These are phyloP conservation scores for Xestia sexstrigata DNA, from an alignment of 2,888 invertebrate genomes.

Conservation along the genomic window DNA sequence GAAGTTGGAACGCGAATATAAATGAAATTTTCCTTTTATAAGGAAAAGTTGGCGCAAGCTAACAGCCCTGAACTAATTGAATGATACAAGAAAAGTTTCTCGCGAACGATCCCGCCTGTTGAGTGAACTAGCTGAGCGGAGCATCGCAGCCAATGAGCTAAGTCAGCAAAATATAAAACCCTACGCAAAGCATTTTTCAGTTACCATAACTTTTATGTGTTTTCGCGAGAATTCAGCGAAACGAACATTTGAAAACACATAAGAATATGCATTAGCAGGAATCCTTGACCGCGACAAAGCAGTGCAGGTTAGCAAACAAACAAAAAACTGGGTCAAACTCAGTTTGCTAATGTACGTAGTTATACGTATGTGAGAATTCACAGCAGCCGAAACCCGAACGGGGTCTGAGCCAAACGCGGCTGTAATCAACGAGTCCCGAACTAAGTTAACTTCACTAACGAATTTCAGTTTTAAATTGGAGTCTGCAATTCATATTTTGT, in stretches of 20 bases:
- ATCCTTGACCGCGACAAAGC: slow-evolving; percentile 62
- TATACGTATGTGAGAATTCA: slow-evolving; percentile 27
- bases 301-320: slow-evolving; percentile 50
- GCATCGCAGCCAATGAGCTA: slow-evolving; percentile 7
- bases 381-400: slow-evolving; percentile 30
- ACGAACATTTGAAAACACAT: slow-evolving; percentile 13
- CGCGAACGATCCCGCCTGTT: slow-evolving; percentile 28
- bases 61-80: slow-evolving; percentile 40
- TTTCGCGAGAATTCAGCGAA: not conserved
- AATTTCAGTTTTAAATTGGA: slow-evolving; percentile 37
- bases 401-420: slow-evolving; percentile 25
- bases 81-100: slow-evolving; percentile 50
- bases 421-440: slow-evolving; percentile 39
- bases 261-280: slow-evolving; percentile 29
- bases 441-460: slow-evolving; percentile 26
- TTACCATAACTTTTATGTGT: not conserved
- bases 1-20: slow-evolving; percentile 37
- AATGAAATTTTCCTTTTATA: slow-evolving; percentile 43
- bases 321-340: slow-evolving; percentile 62
- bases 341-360: slow-evolving; percentile 34
- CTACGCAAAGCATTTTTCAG: slow-evolving; percentile 7
- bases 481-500: slow-evolving; percentile 34
- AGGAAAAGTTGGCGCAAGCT: slow-evolving; percentile 31
- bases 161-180: slow-evolving; percentile 10
- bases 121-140: slow-evolving; percentile 20